Evolutionary conservation across 2,797 vertebrate species (phyloP), one percentile per base, ranked within the genome.

Genomic region (Typhlichthys subterraneus): DNA sequence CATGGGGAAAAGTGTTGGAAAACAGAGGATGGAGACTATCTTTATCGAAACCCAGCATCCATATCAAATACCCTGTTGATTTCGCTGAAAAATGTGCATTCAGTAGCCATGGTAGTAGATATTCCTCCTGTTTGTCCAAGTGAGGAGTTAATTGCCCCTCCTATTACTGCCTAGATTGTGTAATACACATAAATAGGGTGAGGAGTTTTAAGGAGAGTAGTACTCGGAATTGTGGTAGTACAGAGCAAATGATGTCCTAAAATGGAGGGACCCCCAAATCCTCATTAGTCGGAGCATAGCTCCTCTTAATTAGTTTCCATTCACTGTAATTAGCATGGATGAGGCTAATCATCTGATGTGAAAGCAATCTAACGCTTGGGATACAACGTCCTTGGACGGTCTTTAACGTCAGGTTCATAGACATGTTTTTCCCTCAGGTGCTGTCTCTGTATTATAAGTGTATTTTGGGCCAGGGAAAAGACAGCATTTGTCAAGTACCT

Each of bases 291-390:
- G 93, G 95, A 94, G 94, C 93, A 90, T 93, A 94, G 93, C 94
- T 96, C 93, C 94, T 96, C 94, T 94, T 97, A 98, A 98, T 98
- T 98, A 97, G 94, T 94, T 95, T 96, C 94, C 93, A 94, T 96
- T 95, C 94, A 93, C 87, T 92, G 92, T 96, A 97, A 96, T 98
- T 97, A 97, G 93, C 94, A 91, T 88, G 90, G 93, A 96, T 94
- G 93, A 94, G 91, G 92, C 95, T 97, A 96, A 97, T 97, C 95
- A 96, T 94, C 91, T 93, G 94, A 95, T 95, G 95, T 94, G 94
- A 95, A 97, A 94, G 95, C 95, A 96, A 94, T 96, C 94, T 95
- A 95, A 94, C 93, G 93, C 94, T 93, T 94, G 93, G 91, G 88
- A 94, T 93, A 90, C 91, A 93, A 93, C 89, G 95, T 95, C 95